Evolutionary conservation across 2,888 invertebrate genomes (phyloP).

Genomic region (Hypena proboscidalis): DNA sequence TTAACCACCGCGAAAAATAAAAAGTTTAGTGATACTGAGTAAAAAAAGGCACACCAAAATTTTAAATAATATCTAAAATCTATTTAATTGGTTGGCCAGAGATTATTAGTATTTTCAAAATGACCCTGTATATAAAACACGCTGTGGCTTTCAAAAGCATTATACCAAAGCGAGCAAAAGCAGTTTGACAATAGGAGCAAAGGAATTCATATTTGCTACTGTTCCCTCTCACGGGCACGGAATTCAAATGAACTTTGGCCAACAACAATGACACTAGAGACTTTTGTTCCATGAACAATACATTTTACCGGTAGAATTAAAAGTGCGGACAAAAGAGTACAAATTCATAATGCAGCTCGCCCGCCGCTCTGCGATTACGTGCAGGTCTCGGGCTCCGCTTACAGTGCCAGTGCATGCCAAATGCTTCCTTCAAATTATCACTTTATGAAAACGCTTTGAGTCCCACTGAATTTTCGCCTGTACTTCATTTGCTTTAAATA

Average conservation of each 20-base stretch:
- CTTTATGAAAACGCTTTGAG: not conserved
- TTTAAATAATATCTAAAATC: too few species aligned
- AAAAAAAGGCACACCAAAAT: too few species aligned
- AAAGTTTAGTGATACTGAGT: too few species aligned
- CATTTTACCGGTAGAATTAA: constrained; percentile 83
- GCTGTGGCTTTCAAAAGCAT: constrained; percentile 71
- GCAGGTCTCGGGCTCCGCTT: constrained; percentile 21
- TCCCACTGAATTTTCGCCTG: too few species aligned
- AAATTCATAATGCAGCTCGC: constrained; percentile 81
- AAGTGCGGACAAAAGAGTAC: constrained; percentile 81
- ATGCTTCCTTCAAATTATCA: not conserved
- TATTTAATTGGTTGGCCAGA: too few species aligned
- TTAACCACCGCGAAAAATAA: too few species aligned
- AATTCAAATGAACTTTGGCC: constrained; percentile 85
- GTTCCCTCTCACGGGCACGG: constrained; percentile 80
- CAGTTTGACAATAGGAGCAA: constrained; percentile 80
- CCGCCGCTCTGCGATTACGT: constrained; percentile 62
- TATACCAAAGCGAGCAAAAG: constrained; percentile 73
- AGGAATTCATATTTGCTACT: constrained; percentile 84
- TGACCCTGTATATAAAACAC: constrained; percentile 59
- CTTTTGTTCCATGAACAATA: constrained; percentile 83
- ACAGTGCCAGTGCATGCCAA: not conserved
- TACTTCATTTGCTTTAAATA: too few species aligned
- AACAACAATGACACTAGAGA: constrained; percentile 82
- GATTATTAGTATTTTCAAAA: too few species aligned